phyloP scores from a whole-genome alignment of 1,140 invertebrate species.

The Wiebesia pumilae region DNA sequence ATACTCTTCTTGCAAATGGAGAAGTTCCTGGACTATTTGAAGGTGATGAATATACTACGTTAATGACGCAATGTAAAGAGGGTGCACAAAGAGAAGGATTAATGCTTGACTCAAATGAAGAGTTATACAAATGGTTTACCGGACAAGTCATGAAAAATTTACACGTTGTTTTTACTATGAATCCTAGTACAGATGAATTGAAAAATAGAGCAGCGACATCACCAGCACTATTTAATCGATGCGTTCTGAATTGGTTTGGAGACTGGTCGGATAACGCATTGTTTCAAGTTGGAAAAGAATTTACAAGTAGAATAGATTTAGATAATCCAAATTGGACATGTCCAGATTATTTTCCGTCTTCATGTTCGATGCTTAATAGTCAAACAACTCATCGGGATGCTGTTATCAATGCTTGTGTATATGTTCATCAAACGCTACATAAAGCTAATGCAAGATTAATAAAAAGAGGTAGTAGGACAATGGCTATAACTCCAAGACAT shows the following conservation, averaged over 20 bases:
- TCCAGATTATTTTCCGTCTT: constrained; percentile 91
- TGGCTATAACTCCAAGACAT: constrained; percentile 98
- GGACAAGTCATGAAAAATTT: constrained; percentile 99
- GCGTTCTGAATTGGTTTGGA: constrained; percentile 99
- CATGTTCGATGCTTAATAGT: constrained; percentile 85
- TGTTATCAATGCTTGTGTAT: constrained; percentile 98
- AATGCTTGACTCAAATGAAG: constrained; percentile 98
- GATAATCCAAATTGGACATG: constrained; percentile 87
- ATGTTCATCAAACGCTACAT: constrained; percentile 97
- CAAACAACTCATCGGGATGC: constrained; percentile 92
- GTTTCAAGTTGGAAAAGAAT: constrained; percentile 95
- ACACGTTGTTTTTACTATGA: constrained; percentile 99
- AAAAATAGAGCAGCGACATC: constrained; percentile 99
- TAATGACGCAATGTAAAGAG: constrained; percentile 99
- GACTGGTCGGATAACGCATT: constrained; percentile 99
- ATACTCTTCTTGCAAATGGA: constrained; percentile 98
- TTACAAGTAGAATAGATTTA: constrained; percentile 88
- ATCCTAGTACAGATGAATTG: constrained; percentile 97
- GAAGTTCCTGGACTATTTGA: constrained; percentile 96
- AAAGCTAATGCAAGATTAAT: constrained; percentile 92
- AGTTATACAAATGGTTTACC: constrained; percentile 99
- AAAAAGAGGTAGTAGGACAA: constrained; percentile 94
- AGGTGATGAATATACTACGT: constrained; percentile 97
- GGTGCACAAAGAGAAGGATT: constrained; percentile 97
- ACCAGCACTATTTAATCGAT: constrained; percentile 98